Evolutionary conservation across 2,113 vertebrate species (phyloP), one percentile per base, ranked within the genome.

Genomic region (Vicugna pacos): DNA sequence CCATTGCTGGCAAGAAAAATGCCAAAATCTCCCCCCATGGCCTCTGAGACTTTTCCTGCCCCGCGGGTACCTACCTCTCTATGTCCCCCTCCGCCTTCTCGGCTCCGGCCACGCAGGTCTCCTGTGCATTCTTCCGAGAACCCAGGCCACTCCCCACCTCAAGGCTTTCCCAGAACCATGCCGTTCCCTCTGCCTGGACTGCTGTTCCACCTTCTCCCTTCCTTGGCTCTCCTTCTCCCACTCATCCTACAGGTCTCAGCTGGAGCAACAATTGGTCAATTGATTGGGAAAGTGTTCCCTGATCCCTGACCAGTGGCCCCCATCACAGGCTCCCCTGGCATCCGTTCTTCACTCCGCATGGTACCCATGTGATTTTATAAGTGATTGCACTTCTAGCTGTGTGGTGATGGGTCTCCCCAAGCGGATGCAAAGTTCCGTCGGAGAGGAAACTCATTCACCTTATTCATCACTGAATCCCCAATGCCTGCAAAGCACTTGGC

Each of bases 221-320:
- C 48, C 46, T 24, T n/a, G 13, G 4, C 58, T 15, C 20, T 9
- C 22, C 38, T 42, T 38, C 32, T 69, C 14, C 54, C 30, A 4
- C 46, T 28, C 6, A 6, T 72, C 75, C 64, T 79, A 30, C 22
- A 6, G 80, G 28, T 32, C 70, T 46, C 50, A 13, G 52, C 38
- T 77, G 12, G 7, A 86, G 30, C 20, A 50, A 52, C 0, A 0
- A 26, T 19, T 64, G 64, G 82, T 6, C 1, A 0, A 26, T 19
- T 64, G 64, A 82, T 6, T 1, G 1, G 73, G 24, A 85, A 35
- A 46, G 52, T 5, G 0, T 20, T 38, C 26, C 46, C 46, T 50
- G 11, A 79, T 16, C 46, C 35, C 64, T 13, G 60, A 75, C 12
- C 60, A 54, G 22, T 76, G 0, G 20, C 35, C 32, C n/a, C 16